Evolutionary conservation across 2,797 vertebrate species (phyloP), one percentile per base, ranked within the genome.

Genomic region (Steatocranus sp.): DNA sequence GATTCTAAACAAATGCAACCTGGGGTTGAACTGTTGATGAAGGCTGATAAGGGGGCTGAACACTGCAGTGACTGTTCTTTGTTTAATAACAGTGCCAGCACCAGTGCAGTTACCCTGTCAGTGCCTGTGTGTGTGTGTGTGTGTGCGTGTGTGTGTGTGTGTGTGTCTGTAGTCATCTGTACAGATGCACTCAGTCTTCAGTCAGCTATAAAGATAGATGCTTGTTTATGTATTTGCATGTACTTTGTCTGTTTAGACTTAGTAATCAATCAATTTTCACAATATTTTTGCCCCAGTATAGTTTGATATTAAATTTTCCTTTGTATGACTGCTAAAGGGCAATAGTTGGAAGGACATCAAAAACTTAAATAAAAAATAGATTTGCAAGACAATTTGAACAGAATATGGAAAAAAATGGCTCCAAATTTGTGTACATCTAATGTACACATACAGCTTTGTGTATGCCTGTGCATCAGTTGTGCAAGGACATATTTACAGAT

Each of bases 1-100:
- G 88, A 87, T 89, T 86, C 87, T 82, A 79, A 88, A 92, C 93
- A 93, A 93, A 91, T 68, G 79, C 88, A 88, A 89, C 88, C 90
- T 70, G 83, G 41, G 83, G 50, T 83, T 89, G 89, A 92, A 92
- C 84, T 83, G 83, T 84, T 86, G 87, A 89, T 91, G 87, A 87
- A 75, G 66, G 73, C 81, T 91, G 87, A 92, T 92, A 88, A 88
- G 78, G 81, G 61, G 5, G 11, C 81, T 75, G 32, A 86, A 83
- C 80, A 46, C 53, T 74, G 80, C 38, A 34, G 46, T 48, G 58
- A 82, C 75, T 81, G 75, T 51, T 86, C 46, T 38, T 61, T 36
- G 79, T 56, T 84, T 88, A 81, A 84, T 76, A 87, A 83, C 58
- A 23, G 41, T 23, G 14, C 43, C 50, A n/a, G 36, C 23, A 14